Evolutionary conservation across 2,113 vertebrate species (phyloP), one percentile per base, ranked within the genome.

Genomic region (Salminus brasiliensis): DNA sequence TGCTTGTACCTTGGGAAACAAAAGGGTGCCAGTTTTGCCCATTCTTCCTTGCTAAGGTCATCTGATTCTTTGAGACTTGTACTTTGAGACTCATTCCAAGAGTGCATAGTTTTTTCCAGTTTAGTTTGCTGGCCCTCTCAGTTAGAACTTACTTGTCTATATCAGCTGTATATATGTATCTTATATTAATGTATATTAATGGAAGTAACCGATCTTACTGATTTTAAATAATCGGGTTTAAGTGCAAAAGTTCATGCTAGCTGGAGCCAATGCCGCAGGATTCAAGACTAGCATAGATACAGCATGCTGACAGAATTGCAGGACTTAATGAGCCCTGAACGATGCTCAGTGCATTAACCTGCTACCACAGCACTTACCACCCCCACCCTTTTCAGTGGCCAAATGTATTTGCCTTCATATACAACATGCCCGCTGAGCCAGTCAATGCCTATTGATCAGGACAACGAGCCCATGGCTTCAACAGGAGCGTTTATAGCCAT

Each of bases 301-400:
- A 68, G 55, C 65, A 10, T 78, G 87, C 85, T 83, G 81, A 80
- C 83, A 83, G 65, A 81, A 76, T 86, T 81, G 82, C 47, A 67
- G 74, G 16, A 80, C 84, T 90, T 83, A 88, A 62, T 86, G 83
- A 79, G 90, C 89, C 75, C 80, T 81, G 85, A 80, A 75, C 69
- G 29, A 23, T 84, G 78, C 78, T 75, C 3, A 67, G 59, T 75
- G 85, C 75, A 75, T 79, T 63, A 80, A 79, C 82, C 49, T 60
- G 66, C 81, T 47, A 79, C 57, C 68, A 68, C 70, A 68, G 80
- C 74, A 60, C 21, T 85, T 43, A 29, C 76, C 74, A 11, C 45
- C 23, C 36, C 27, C 41, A 78, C 83, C 74, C 52, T 32, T 76
- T 43, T 60, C 81, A 59, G 39, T 43, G 36, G 67, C 84, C 41